Conservation (phyloP, 1,140 invertebrate species). For the Anastrepha ludens region DNA sequence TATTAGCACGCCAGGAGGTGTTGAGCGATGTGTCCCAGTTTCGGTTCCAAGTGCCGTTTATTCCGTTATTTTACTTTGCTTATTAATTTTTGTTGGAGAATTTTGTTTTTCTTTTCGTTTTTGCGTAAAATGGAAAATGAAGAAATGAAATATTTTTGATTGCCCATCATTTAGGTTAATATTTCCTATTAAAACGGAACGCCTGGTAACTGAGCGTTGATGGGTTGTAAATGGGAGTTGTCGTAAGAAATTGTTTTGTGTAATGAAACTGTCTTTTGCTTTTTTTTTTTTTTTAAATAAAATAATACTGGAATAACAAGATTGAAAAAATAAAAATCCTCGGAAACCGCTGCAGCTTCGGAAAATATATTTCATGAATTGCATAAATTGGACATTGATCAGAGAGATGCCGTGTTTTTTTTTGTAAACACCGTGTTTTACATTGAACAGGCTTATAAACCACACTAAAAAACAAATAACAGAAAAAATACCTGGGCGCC, state of each 20-base stretch:
- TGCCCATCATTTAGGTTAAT: conserved; percentile 49
- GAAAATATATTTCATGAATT: no score
- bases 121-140: conserved; percentile 4
- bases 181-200: conserved; percentile 36
- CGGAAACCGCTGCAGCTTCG: no score
- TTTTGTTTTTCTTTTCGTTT: not conserved
- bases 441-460: no score
- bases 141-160: conserved; percentile 50
- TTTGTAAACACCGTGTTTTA: no score
- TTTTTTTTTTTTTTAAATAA: not conserved
- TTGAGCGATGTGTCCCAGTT: conserved; percentile 30
- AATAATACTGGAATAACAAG: no score
- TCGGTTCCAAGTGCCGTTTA: not conserved
- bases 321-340: no score
- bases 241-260: conserved; percentile 27
- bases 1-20: conserved; percentile 50
- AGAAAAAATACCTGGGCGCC: no score
- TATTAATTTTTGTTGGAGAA: not conserved
- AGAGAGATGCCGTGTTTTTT: no score
- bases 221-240: conserved; percentile 38
- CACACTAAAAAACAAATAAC: no score
- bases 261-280: not conserved
- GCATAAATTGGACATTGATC: no score
- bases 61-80: not conserved
- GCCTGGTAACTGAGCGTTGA: not conserved